These are phyloP conservation scores for Centropristis striata DNA, from an alignment of 2,113 vertebrate species.

Conservation along the genomic window DNA sequence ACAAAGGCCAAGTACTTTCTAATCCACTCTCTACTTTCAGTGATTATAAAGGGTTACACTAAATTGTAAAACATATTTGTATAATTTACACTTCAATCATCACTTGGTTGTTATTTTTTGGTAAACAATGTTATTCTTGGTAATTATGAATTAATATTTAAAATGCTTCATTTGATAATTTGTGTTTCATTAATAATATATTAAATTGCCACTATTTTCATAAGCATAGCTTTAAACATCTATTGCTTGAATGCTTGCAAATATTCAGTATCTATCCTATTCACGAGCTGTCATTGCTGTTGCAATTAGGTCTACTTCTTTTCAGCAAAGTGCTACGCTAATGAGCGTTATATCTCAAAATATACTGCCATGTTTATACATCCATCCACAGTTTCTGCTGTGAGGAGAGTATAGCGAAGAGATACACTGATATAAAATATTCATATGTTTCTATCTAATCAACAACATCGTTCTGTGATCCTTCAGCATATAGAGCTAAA, in stretches of 20 bases:
- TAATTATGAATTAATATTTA: slow-evolving; percentile 61
- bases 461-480: slow-evolving; percentile 51
- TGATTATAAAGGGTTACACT: slow-evolving; percentile 20
- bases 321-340: slow-evolving; percentile 57
- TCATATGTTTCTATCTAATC: slow-evolving; percentile 61
- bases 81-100: slow-evolving; percentile 51
- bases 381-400: slow-evolving; percentile 60
- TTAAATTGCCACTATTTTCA: slow-evolving; percentile 53
- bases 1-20: slow-evolving; percentile 37
- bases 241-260: slow-evolving; percentile 48
- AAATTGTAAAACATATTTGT: slow-evolving; percentile 27
- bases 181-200: slow-evolving; percentile 67
- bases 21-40: slow-evolving; percentile 21
- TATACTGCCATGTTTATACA: slow-evolving; percentile 47
- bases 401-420: slow-evolving; percentile 35
- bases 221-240: slow-evolving; percentile 44
- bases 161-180: slow-evolving; percentile 56
- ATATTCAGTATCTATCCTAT: slow-evolving; percentile 55
- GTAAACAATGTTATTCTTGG: slow-evolving; percentile 45
- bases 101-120: slow-evolving; percentile 48
- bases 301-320: slow-evolving; percentile 48
- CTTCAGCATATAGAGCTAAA: slow-evolving; percentile 60
- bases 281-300: slow-evolving; percentile 42
- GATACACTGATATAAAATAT: slow-evolving; percentile 68
- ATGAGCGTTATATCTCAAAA: slow-evolving; percentile 69